Base-by-base conservation (phyloP, 2,113 vertebrate genomes). In the Steatornis caripensis region DNA sequence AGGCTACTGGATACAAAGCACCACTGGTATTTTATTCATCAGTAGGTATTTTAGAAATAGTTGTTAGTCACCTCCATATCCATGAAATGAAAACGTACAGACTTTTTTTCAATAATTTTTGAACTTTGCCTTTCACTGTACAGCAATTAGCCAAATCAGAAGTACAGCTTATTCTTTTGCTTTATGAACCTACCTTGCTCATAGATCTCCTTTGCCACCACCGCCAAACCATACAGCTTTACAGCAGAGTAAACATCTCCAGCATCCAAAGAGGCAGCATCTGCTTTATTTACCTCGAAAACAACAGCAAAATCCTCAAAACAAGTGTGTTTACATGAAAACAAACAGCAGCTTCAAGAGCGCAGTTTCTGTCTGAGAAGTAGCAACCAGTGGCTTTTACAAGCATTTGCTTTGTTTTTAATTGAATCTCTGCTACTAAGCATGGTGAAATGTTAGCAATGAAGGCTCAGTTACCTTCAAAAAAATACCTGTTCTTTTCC, bases 181-280 rank as follows among this genome's bases (percentile, higher is more conserved):
- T 87, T 72, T 65, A 32, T 37, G 53, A 95, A 74, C 95, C 79
- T 92, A 99, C 99, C 99, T 69, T 99, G 98, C 41, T 92, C 95
- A 96, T 99, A 99, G 61, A 98, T 97, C 97, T 99, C 99, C 91
- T 99, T 99, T 92, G 99, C 99, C 32, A 98, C 96, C 54, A 95
- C 96, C n/a, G 98, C 95, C 41, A 99, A 98, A 68, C 98, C 98
- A 16, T 98, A 99, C 21, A 99, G 97, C 95, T 98, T 99, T 30
- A 99, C 97, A n/a, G 99, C 99, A 62, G 99, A 99, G 76, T 99
- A 99, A 76, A 98, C 98, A 74, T 99, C 99, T 92, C 99, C 99
- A 61, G 99, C 98, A 96, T 99, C 99, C 92, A 99, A 94, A 10
- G 98, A 98, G 79, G 98, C 98, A 11, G 98, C 97, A 87, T 99